phyloP scores from a whole-genome alignment of 2,888 invertebrate species.

The Tetrapedia diversipes region DNA sequence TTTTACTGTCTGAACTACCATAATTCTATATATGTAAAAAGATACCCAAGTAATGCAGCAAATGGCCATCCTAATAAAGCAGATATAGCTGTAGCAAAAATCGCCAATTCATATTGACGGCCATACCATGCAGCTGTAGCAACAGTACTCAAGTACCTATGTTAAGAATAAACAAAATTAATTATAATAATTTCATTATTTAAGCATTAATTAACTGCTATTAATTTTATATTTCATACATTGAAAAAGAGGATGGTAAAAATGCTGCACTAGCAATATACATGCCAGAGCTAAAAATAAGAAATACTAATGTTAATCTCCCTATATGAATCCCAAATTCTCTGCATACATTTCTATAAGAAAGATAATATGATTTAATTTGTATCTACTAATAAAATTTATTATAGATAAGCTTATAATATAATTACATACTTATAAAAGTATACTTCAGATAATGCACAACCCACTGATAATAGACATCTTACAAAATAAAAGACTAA shows the following conservation, averaged over 20 bases:
- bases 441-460: constrained; percentile 93
- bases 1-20: neutral
- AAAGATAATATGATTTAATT: constrained; percentile 70
- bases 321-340: constrained; percentile 96
- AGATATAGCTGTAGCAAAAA: constrained; percentile 93
- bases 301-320: constrained; percentile 90
- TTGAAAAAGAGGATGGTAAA: constrained; percentile 97
- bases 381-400: neutral
- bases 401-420: neutral
- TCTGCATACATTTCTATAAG: constrained; percentile 91
- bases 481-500: constrained; percentile 95
- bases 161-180: neutral
- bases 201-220: neutral
- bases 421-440: constrained; percentile 93
- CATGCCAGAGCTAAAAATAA: constrained; percentile 94
- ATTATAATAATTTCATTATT: constrained; percentile 1
- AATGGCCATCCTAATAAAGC: constrained; percentile 97
- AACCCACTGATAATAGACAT: constrained; percentile 90
- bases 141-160: constrained; percentile 89
- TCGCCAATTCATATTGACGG: constrained; percentile 90
- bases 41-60: constrained; percentile 93
- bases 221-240: constrained; percentile 82
- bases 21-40: constrained; percentile 4
- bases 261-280: constrained; percentile 94
- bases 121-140: constrained; percentile 96